Evolutionary conservation across 2,797 vertebrate genomes (phyloP), one percentile per base, ranked within the genome.

Genomic region (Myotis daubentonii): DNA sequence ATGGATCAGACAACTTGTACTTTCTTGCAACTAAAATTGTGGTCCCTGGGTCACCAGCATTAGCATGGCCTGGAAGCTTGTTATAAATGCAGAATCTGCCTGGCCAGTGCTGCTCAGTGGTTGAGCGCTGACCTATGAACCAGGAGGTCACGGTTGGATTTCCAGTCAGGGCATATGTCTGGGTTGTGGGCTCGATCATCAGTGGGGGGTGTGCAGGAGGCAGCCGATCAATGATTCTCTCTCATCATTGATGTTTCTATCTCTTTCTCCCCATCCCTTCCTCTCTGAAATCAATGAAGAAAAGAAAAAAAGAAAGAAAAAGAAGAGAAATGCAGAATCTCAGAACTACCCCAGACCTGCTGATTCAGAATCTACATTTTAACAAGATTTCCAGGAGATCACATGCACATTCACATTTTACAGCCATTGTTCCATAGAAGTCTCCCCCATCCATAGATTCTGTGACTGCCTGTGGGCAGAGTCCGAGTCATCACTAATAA

Each of bases 341-440:
- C 30, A 47, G 33, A 78, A 84, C 4, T 53, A 76, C 1, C 36
- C 11, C 8, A 41, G 36, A 71, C 28, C 19, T 87, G 16, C 68
- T 30, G 23, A 70, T 72, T 91, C 25, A 89, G 89, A 87, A 71
- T 47, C 30, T 30, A 44, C 33, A 78, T 41, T 88, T 94, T 33
- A 91, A 89, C n/a, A 82, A 36, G 30, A 81, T 93, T 23, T 80
- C 44, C 8, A 41, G 76, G 68, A 93, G 89, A 71, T 57, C 41
- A 22, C 25, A 16, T 49, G n/a, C 41, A 74, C 13, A 7, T 38
- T 79, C 36, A 66, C 33, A 28, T 12, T 33, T 33, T 68, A 87
- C 36, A 78, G 49, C 8, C 44, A 82, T 2, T 71, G 33, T 53
- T 72, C 53, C n/a, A 33, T 1, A 78, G 78, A 85, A 57, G 53